phyloP scores from a whole-genome alignment of 2,888 invertebrate genomes.

The Tenthredo mesomela region DNA sequence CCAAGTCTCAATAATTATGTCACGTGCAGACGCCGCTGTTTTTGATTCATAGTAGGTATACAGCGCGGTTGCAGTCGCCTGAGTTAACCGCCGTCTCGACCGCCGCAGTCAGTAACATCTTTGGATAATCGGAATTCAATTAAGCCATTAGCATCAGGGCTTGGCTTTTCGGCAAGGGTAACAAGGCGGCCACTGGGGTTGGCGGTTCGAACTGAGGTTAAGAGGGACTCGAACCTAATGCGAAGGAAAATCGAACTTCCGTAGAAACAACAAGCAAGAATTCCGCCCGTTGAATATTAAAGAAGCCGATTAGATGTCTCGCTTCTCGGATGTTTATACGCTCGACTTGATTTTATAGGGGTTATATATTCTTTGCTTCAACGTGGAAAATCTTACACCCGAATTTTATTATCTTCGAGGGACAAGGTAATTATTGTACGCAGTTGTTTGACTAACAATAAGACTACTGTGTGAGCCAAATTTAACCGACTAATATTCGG shows the following conservation, averaged over 20 bases:
- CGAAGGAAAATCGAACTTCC: conserved; percentile 66
- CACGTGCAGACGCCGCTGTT: conserved; percentile 72
- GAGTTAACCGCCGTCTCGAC: conserved; percentile 48
- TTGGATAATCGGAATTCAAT: conserved; percentile 77
- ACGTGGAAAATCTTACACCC: background rate
- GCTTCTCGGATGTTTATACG: conserved; percentile 6
- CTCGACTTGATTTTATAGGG: background rate
- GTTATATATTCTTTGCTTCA: background rate
- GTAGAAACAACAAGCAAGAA: conserved; percentile 60
- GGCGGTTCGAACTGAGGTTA: conserved; percentile 19
- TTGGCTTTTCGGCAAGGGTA: conserved; percentile 50
- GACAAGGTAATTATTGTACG: background rate
- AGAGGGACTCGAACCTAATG: conserved; percentile 61
- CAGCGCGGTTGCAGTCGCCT: conserved; percentile 37
- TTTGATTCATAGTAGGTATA: conserved; percentile 72
- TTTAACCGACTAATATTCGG: background rate
- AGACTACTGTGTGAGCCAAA: background rate
- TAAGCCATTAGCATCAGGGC: conserved; percentile 72
- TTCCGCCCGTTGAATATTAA: conserved; percentile 39
- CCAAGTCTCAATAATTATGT: conserved; percentile 75
- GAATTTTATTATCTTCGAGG: background rate
- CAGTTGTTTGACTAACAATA: conserved; percentile 7
- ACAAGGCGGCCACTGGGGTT: conserved; percentile 42
- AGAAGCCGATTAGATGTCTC: background rate
- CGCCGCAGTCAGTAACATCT: conserved; percentile 65